A percentile compares a stretch with the other conserved stretches of the same genome.
Conservation (phyloP, 2,113 vertebrate genomes). For the Polyodon spathula region DNA sequence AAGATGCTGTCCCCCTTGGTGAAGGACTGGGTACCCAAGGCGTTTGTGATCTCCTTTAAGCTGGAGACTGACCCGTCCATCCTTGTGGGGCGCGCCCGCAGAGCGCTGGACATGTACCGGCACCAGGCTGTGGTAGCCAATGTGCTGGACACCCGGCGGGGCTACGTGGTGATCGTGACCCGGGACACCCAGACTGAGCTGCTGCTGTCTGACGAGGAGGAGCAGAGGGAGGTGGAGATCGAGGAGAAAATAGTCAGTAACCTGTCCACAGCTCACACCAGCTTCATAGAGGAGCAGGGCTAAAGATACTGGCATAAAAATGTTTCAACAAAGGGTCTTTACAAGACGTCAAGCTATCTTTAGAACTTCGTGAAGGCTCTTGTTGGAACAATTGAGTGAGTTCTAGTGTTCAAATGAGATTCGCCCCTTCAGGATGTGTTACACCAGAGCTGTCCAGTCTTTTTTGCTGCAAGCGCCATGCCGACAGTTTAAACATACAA, state of each 20-base stretch:
- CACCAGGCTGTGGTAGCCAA: constrained; percentile 94
- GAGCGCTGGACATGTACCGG: constrained; percentile 76
- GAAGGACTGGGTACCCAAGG: constrained; percentile 90
- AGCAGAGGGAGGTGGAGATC: constrained; percentile 66
- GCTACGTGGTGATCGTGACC: constrained; percentile 79
- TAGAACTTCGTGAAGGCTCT: neutral
- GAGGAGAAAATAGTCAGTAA: constrained; percentile 81
- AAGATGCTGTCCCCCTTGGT: constrained; percentile 92
- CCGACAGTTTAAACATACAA: too few species aligned
- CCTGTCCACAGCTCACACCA: constrained; percentile 62
- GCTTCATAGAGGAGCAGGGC: constrained; percentile 59
- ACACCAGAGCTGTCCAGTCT: too few species aligned
- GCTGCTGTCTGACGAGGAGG: constrained; percentile 69
- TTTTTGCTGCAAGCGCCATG: too few species aligned
- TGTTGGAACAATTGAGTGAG: too few species aligned
- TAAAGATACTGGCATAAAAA: constrained; percentile 15
- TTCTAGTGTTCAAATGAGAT: too few species aligned
- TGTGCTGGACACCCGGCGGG: constrained; percentile 72
- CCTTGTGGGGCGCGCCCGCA: constrained; percentile 68
- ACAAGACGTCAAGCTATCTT: too few species aligned
- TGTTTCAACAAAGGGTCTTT: too few species aligned
- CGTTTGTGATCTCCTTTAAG: constrained; percentile 91
- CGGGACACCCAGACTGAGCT: constrained; percentile 67
- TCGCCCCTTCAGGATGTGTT: too few species aligned
- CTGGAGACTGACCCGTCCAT: constrained; percentile 81